Evolutionary conservation across 2,113 vertebrate species (phyloP), one percentile per base, ranked within the genome.

Genomic region (Mionectes macconnelli): DNA sequence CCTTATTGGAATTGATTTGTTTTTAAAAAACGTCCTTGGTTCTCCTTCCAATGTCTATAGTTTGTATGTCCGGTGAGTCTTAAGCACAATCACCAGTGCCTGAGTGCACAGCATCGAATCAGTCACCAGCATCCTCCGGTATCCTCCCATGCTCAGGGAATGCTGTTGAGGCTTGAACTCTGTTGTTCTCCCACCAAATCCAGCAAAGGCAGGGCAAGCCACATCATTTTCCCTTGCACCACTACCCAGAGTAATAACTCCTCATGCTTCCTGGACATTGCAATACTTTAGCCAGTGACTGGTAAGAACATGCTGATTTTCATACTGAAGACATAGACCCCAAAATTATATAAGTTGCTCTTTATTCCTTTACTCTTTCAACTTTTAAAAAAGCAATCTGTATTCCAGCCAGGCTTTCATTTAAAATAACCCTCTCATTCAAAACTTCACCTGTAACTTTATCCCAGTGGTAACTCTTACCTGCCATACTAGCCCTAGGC

Each of bases 391-490:
- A 87, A 94, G 62, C 83, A 97, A 97, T 91, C 96, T 96, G 89
- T 94, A 92, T 98, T 98, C 96, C 87, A 98, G 96, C 69, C 91
- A 97, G 96, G 73, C 93, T 97, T 98, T 98, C 72, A 9, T 97
- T 98, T 98, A 97, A 98, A 98, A 98, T 98, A 98, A 97, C 94
- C 96, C 89, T 98, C 96, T 97, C 96, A 97, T 98, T 98, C 97
- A 98, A 98, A 98, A 97, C 97, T 95, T 97, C 91, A 86, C 91
- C 96, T 97, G 98, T 98, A 98, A 98, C 96, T 97, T 97, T 98
- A 98, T 98, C 97, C 92, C 78, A 93, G 93, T 95, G 97, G 97
- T 98, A 98, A 98, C 97, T 97, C 98, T 98, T 98, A 98, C 97
- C 98, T 97, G 97, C 97, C 97, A 98, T 97, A 96, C 97, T 96